Conservation (phyloP, 2,797 vertebrate species). For the Diglossa cyanea region DNA sequence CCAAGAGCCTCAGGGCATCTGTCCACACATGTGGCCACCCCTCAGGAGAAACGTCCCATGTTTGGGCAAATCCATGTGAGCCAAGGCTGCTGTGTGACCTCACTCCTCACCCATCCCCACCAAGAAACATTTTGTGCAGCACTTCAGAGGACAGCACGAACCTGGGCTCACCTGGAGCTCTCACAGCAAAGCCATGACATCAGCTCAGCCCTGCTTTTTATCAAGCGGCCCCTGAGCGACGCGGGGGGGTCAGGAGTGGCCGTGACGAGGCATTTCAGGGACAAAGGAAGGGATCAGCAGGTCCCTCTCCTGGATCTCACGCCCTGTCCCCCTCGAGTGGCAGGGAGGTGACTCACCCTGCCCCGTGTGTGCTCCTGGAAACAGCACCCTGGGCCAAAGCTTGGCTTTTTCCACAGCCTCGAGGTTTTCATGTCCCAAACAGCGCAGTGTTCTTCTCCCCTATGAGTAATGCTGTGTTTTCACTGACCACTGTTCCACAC, state of each 20-base stretch:
- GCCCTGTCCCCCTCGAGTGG: neutral
- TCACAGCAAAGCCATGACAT: neutral
- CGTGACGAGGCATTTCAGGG: neutral
- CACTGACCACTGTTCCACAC: conserved; percentile 53
- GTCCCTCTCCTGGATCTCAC: neutral
- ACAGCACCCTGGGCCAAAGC: conserved; percentile 8
- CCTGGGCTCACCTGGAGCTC: conserved; percentile 3
- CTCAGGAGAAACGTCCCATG: conserved; percentile 15
- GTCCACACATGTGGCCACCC: conserved; percentile 18
- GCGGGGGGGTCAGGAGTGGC: neutral
- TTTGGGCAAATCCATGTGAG: conserved; percentile 43
- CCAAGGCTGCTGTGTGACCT: conserved; percentile 33
- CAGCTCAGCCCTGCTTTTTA: neutral
- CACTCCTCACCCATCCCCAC: conserved; percentile 19
- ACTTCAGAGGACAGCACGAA: neutral
- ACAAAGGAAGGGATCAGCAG: neutral
- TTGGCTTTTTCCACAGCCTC: conserved; percentile 67
- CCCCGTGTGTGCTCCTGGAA: conserved; percentile 1
- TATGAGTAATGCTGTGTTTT: conserved; percentile 71
- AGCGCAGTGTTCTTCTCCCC: conserved; percentile 54
- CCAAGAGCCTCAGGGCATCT: conserved; percentile 11
- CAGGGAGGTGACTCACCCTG: conserved; percentile 27
- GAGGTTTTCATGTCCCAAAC: conserved; percentile 54
- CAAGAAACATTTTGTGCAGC: conserved; percentile 5
- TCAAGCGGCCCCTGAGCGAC: neutral